Evolutionary conservation across 2,888 invertebrate genomes (phyloP).

Genomic region (Galeopsomyia nigrocyanea): DNA sequence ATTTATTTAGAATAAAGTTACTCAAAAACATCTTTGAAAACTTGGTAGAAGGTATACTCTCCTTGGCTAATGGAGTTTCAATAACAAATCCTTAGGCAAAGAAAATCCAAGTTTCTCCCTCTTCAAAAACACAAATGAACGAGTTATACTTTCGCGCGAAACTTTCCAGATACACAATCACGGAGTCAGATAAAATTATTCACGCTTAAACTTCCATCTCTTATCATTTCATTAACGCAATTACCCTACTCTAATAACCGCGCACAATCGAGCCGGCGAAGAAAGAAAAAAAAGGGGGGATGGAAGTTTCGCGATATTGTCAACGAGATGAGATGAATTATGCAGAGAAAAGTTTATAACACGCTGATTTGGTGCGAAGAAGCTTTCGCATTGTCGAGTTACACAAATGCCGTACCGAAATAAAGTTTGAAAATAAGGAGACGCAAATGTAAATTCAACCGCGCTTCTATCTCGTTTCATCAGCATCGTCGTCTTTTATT

Average conservation of each 20-base stretch:
- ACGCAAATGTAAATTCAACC: constrained; percentile 34
- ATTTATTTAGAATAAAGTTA: too few species aligned
- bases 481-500: constrained; percentile 8
- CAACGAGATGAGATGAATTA: constrained; percentile 32
- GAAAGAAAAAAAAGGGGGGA: too few species aligned
- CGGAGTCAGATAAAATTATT: neutral
- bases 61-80: too few species aligned
- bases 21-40: too few species aligned
- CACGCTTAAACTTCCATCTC: neutral
- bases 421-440: constrained; percentile 43
- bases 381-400: constrained; percentile 33
- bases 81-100: too few species aligned
- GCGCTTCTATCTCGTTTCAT: constrained; percentile 17
- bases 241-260: constrained; percentile 3
- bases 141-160: neutral
- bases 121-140: too few species aligned
- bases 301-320: constrained; percentile 10
- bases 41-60: too few species aligned
- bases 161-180: neutral
- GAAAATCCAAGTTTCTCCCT: too few species aligned
- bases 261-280: neutral
- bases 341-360: constrained; percentile 38
- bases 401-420: constrained; percentile 12
- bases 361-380: constrained; percentile 26
- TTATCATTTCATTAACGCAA: neutral